A percentile compares a stretch with the other conserved stretches of the same genome.
Evolutionary conservation across 2,888 invertebrate species (phyloP).

Genomic region (Lypha dubia): DNA sequence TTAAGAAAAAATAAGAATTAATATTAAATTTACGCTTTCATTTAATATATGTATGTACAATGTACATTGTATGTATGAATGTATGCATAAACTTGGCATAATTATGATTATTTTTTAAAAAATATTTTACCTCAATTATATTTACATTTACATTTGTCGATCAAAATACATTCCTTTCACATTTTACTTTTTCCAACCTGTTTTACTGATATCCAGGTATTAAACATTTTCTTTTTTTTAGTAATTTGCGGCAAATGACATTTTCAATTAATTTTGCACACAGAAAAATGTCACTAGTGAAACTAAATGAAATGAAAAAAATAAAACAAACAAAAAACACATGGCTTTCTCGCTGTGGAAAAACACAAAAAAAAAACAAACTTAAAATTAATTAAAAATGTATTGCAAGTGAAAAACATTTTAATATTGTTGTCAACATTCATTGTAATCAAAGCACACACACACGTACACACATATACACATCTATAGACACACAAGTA

Average conservation of each 20-base stretch:
- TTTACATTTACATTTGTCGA: slow-evolving; percentile 17
- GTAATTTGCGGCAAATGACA: slow-evolving; percentile 74
- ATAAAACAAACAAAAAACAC: slow-evolving; percentile 24
- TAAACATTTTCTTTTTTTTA: slow-evolving; percentile 52
- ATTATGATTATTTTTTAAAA: slow-evolving; percentile 25
- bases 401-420: slow-evolving; percentile 79
- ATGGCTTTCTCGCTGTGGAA: neutral
- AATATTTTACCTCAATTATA: slow-evolving; percentile 19
- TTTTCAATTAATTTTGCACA: slow-evolving; percentile 79
- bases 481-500: too few relatives aligned
- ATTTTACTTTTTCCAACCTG: neutral
- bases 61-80: too few relatives aligned
- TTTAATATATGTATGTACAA: neutral
- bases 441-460: slow-evolving; percentile 57
- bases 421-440: slow-evolving; percentile 81
- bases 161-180: neutral
- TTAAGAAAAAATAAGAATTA: neutral
- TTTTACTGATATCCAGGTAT: neutral
- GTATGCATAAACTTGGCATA: neutral
- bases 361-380: slow-evolving; percentile 42
- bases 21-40: neutral
- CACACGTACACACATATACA: too few relatives aligned
- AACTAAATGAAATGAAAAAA: slow-evolving; percentile 50
- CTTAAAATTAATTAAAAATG: slow-evolving; percentile 81
- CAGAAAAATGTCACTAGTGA: slow-evolving; percentile 58